Percentiles rank a stretch among this genome's conserved stretches.
Conservation (phyloP, 2,797 vertebrate genomes). For the Coranthus polyacanthus region DNA sequence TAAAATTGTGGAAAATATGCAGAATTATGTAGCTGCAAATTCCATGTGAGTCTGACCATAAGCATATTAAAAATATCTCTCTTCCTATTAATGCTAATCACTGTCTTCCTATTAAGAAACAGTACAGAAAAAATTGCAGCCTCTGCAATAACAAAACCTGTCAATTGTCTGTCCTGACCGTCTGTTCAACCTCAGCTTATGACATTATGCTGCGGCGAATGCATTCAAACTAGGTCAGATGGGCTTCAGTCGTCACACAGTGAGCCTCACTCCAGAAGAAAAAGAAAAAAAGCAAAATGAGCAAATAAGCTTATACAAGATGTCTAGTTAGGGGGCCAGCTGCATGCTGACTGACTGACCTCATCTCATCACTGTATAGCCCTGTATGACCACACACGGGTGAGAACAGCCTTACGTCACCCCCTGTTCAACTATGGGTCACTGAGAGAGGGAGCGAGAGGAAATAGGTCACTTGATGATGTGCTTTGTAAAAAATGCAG, state of each 20-base stretch:
- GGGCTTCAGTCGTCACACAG: slow-evolving; percentile 44
- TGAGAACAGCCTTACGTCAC: slow-evolving; percentile 75
- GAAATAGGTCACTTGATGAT: slow-evolving; percentile 70
- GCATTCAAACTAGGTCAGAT: slow-evolving; percentile 65
- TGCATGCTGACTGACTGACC: slow-evolving; percentile 71
- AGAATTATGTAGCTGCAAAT: no score
- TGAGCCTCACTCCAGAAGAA: slow-evolving; percentile 32
- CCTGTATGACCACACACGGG: slow-evolving; percentile 67
- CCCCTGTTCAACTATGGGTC: slow-evolving; percentile 48
- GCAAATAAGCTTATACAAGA: slow-evolving; percentile 66
- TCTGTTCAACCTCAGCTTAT: slow-evolving; percentile 39
- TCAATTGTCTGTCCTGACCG: slow-evolving; percentile 3
- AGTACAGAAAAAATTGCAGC: no score
- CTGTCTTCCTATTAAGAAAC: no score
- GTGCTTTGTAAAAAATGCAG: slow-evolving; percentile 64
- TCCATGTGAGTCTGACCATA: no score
- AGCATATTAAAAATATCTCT: no score
- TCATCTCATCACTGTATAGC: slow-evolving; percentile 72
- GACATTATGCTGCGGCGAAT: slow-evolving; percentile 18
- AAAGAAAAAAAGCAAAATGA: slow-evolving; percentile 6
- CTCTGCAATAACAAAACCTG: not conserved
- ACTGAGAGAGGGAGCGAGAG: slow-evolving; percentile 35
- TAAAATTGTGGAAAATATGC: no score
- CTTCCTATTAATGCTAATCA: not conserved
- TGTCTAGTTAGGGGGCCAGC: slow-evolving; percentile 58